Evolutionary conservation across 37 sponge, comb jelly and placozoan genomes (phyloP), one percentile per base, ranked within the genome.

Genomic region (Axinella damicornis): DNA sequence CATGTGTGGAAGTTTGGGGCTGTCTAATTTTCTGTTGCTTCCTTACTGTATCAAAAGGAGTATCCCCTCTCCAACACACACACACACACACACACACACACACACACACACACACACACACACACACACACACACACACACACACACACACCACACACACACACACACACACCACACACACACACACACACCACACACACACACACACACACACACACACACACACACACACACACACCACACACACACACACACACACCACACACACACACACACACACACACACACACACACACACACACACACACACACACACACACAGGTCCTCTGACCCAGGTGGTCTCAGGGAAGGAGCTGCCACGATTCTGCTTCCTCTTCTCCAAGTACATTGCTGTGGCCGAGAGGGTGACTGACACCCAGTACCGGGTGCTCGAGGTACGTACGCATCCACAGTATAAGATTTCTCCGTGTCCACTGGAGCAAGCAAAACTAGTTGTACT

Each of bases 341-440:
- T 78, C 52, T 56, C 37, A n/a, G 78, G 62, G 62, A 92, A 81
- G 76, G 89, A 88, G 57, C 52, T 80, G 17, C 80, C 74, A 39
- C 75, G 78, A 56, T 41, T 53, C 14, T 88, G 93, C 38, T 68
- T 88, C 28, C 82, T 92, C 60, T 92, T 92, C 80, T 77, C 77
- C 58, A 84, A 71, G 62, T 75, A 88, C 78, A 74, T 92, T 67
- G 85, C 89, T 20, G 2, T 92, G 21, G 89, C 89, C 39, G 84
- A 89, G 65, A 74, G 53, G 4, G n/a, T 30, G 21, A 52, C 32
- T 33, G 65, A 41, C 37, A 63, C 59, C 46, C 64, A 79, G 65
- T 73, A 30, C 57, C 41, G 74, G 18, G 67, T 81, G 20, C 53
- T 76, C 36, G 78, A 85, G 71, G 78, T 85, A 69, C 19, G 77